Base-by-base conservation (phyloP, 2,888 invertebrate genomes). In the Phengaris arion region DNA sequence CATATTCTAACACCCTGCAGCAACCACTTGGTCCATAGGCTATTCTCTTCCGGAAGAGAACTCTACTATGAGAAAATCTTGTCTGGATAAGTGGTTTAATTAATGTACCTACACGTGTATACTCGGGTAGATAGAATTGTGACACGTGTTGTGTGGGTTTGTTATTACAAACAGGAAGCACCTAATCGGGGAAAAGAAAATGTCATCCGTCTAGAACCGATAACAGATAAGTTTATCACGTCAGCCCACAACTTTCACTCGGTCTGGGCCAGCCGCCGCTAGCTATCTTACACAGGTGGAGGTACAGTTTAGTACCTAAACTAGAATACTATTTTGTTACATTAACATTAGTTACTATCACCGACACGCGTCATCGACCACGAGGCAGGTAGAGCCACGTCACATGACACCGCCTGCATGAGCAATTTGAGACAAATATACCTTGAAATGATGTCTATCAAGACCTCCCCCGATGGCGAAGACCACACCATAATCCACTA, bases 401-500 rank as follows among this genome's bases (percentile, higher is more conserved):
- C 81, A 78, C 77, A 79, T 77, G 78, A 79, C 77, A 79, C 76
- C 77, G 74, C 69, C 68, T 55, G 74, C 76, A 59, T 52, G 48
- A 76, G 76, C 76, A 76, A 75, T 76, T 73, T 81, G 82, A 82
- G 82, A 81, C 82, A 79, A 79, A 80, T 81, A 79, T 91, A 93
- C 93, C 93, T 93, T 85, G 92, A 88, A 83, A 91, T 87, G 85
- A 92, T 88, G 89, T 93, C 93, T 83, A 93, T 88, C 86, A 93
- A 86, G 86, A 93, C 90, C 86, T 93, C 93, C 83, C 90, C 91
- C 78, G 91, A 86, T 82, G 92, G 91, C 88, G 91, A 86, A 82
- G 93, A 92, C 93, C 93, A 93, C 89, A 93, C 93, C 93, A 93
- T 93, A 88, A 86, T 90, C 90, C 88, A 91, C 91, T 89, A 89